These are phyloP conservation scores for Allacma fusca DNA, from an alignment of 2,888 invertebrate genomes.

Conservation along the genomic window DNA sequence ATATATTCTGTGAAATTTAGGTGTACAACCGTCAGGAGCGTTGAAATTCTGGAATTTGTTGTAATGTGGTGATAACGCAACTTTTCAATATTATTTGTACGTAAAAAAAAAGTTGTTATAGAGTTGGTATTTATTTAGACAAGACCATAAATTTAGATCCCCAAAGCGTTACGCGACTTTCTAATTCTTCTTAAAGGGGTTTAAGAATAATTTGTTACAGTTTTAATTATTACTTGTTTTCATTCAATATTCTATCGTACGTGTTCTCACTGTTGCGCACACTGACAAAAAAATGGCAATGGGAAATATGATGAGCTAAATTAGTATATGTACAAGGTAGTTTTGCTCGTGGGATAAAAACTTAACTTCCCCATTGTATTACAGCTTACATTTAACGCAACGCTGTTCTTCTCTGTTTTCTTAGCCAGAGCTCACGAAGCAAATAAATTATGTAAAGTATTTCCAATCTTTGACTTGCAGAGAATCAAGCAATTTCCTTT, in stretches of 20 bases:
- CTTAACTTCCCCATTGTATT: too few species aligned
- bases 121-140: not conserved
- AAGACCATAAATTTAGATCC: not conserved
- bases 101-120: not conserved
- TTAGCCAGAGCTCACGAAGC: too few species aligned
- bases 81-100: conserved; percentile 20
- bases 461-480: too few species aligned
- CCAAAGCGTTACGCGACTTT: not conserved
- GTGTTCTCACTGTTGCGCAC: not conserved
- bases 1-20: too few species aligned
- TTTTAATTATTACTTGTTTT: not conserved
- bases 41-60: not conserved
- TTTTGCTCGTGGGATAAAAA: too few species aligned
- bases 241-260: not conserved
- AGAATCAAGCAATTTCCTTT: too few species aligned
- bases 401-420: too few species aligned
- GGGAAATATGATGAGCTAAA: not conserved
- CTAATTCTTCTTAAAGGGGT: not conserved
- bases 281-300: not conserved
- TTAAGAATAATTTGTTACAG: not conserved
- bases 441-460: too few species aligned
- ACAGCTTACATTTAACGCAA: too few species aligned
- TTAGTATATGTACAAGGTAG: too few species aligned
- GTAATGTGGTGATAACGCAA: conserved; percentile 32
- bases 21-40: too few species aligned